Conservation (phyloP, 2,113 vertebrate genomes). For the Mormyrus iriodes region DNA sequence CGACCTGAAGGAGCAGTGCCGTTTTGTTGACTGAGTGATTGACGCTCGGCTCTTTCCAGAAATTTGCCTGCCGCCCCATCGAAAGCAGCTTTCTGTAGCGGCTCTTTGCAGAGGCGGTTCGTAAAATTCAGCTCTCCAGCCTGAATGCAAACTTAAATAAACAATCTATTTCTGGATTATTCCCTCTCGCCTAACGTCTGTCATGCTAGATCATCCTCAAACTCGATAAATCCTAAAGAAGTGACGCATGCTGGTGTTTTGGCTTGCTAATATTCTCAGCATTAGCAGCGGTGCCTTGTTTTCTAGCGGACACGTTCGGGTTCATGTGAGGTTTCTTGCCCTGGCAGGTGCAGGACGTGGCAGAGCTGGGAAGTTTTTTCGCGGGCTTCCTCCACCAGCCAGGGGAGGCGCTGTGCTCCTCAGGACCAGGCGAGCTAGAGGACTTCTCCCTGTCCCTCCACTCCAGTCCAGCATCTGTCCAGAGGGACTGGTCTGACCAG, state of each 20-base stretch:
- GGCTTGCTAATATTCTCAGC: not conserved
- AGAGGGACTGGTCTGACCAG: constrained; percentile 30
- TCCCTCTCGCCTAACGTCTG: not conserved
- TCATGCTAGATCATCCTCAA: not conserved
- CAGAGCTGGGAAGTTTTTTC: constrained; percentile 82
- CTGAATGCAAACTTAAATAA: not conserved
- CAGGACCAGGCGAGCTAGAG: constrained; percentile 49
- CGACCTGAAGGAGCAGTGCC: not conserved
- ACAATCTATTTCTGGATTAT: constrained; percentile 18
- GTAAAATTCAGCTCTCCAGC: not conserved
- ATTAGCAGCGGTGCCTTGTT: not conserved
- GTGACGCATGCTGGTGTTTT: not conserved
- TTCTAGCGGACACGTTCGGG: not conserved
- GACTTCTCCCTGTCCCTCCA: constrained; percentile 59
- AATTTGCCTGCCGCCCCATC: not conserved
- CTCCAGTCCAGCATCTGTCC: constrained; percentile 62
- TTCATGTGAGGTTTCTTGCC: constrained; percentile 18
- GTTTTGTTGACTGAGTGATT: not conserved
- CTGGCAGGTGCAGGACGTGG: constrained; percentile 82
- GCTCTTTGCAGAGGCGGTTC: not conserved
- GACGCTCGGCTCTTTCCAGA: not conserved
- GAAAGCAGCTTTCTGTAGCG: not conserved
- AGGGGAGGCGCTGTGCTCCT: constrained; percentile 45
- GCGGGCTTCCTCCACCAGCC: constrained; percentile 81
- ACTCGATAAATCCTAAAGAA: not conserved